phyloP scores from a whole-genome alignment of 2,113 vertebrate species.

The Pelecanus crispus region DNA sequence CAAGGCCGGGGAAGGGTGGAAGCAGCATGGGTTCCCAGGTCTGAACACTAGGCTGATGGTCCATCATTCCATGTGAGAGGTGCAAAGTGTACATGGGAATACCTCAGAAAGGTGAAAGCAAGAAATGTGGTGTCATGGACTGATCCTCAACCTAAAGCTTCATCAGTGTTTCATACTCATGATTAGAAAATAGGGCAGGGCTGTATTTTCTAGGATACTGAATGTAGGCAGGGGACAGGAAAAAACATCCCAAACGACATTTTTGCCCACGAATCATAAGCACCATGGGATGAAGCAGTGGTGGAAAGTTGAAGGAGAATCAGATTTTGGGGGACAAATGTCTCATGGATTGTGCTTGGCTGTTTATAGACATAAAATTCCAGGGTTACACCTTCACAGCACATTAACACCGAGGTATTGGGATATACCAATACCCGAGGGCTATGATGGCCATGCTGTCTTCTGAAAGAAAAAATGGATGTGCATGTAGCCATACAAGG shows the following conservation, averaged over 20 bases:
- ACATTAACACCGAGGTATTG: accelerated
- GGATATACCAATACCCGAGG: no score
- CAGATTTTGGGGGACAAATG: neutral
- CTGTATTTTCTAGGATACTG: neutral
- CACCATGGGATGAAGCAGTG: neutral
- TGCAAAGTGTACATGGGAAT: neutral
- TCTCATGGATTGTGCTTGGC: neutral
- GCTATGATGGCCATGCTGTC: neutral
- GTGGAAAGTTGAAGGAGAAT: neutral
- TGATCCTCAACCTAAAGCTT: neutral
- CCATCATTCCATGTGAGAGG: neutral
- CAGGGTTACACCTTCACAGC: neutral
- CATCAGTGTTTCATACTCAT: neutral
- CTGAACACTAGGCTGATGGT: neutral
- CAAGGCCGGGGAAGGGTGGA: neutral
- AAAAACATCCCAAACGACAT: no score
- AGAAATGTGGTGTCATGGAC: neutral
- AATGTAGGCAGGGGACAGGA: neutral
- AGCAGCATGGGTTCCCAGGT: accelerated
- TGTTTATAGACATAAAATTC: neutral
- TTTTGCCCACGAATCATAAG: neutral
- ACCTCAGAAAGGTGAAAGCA: neutral
- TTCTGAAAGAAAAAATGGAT: neutral
- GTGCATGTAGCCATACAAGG: neutral
- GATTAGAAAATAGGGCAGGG: neutral